These are phyloP conservation scores for Lasius platythorax DNA, from an alignment of 2,888 invertebrate genomes.

Conservation along the genomic window DNA sequence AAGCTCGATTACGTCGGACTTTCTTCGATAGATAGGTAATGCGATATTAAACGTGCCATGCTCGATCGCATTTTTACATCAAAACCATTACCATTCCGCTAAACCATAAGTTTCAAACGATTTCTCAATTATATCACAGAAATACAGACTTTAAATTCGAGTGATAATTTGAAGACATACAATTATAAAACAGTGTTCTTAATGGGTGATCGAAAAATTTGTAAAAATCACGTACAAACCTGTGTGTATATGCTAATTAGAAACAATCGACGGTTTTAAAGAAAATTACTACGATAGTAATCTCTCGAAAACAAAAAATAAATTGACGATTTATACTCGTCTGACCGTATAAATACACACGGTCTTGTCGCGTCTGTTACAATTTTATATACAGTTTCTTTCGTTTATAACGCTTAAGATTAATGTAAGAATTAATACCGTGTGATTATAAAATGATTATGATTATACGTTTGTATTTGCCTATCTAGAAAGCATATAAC, in stretches of 20 bases:
- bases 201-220: conserved; percentile 25
- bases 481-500: conserved; percentile 28
- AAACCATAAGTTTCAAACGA: conserved; percentile 33
- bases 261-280: conserved; percentile 17
- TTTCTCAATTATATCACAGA: conserved; percentile 56
- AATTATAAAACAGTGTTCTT: conserved; percentile 42
- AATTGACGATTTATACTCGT: conserved; percentile 17
- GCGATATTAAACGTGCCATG: neutral
- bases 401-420: conserved; percentile 31
- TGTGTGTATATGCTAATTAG: conserved; percentile 25
- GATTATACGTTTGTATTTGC: conserved; percentile 18
- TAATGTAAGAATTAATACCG: conserved; percentile 36
- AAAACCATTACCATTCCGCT: neutral
- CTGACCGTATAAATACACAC: neutral
- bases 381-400: conserved; percentile 31
- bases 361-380: neutral
- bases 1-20: conserved; percentile 39
- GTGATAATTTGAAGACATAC: conserved; percentile 32
- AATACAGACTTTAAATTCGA: conserved; percentile 50
- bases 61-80: neutral
- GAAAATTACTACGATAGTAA: neutral
- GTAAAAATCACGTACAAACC: conserved; percentile 35
- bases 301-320: conserved; percentile 24
- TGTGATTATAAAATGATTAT: conserved; percentile 30
- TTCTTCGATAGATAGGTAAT: neutral